Base-by-base conservation (phyloP, 1,140 invertebrate genomes). In the Lordiphosa clarofinis region DNA sequence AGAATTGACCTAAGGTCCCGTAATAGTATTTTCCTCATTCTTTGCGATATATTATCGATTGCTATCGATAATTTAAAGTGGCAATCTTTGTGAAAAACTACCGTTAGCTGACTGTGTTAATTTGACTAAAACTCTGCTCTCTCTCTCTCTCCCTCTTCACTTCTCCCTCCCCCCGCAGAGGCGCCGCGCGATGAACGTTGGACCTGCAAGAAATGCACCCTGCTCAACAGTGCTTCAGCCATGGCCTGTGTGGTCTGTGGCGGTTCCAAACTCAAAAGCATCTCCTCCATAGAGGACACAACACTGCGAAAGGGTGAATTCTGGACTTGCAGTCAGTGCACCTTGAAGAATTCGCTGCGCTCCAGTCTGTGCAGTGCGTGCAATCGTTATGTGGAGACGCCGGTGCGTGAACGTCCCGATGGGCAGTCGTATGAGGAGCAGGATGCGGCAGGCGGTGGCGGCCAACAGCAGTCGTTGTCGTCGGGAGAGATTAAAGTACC, bases 131-230 rank as follows among this genome's bases (percentile, higher is more conserved):
- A n/a, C n/a, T n/a, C n/a, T n/a, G n/a, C n/a, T n/a, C n/a, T n/a
- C n/a, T n/a, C n/a, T n/a, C n/a, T n/a, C n/a, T n/a, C n/a, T n/a
- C n/a, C n/a, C n/a, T n/a, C n/a, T n/a, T n/a, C n/a, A n/a, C n/a
- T n/a, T n/a, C 21, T 4, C 3, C 1, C 3, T 4, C 21, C 21
- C 1, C 4, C 21, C 21, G 4, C 44, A 73, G 58, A 68, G 49
- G 44, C 59, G 0, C 68, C 73, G 21, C 66, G 52, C 58, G 81
- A 69, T 53, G 81, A 92, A 37, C 91, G 92, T 11, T 97, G 96
- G 96, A 94, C 94, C 4, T 97, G 96, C 87, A 93, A 93, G 64
- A 96, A 96, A 76, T 97, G 96, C 87, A 97, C 96, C 1, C 90
- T 97, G 40, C 91, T 96, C 3, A 97, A 97, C 90, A 91, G 92